Percentiles rank a stretch among this genome's conserved stretches.
Evolutionary conservation across 2,888 invertebrate genomes (phyloP).

Genomic region (Lasius fuliginosus): DNA sequence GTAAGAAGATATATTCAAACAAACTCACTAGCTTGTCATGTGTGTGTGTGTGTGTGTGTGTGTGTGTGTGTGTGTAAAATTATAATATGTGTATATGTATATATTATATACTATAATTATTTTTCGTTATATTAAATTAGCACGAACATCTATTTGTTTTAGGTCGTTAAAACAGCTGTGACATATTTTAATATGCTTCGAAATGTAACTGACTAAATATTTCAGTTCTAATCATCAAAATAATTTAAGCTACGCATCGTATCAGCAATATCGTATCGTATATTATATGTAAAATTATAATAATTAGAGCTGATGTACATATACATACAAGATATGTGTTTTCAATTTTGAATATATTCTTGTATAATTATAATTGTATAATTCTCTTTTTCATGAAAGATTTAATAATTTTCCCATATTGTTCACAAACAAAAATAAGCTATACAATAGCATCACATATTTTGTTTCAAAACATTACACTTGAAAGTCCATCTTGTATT

Average conservation of each 20-base stretch:
- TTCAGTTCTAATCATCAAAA: not conserved
- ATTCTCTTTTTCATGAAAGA: not conserved
- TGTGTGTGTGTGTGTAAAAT: too few relatives aligned
- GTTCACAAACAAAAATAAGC: not conserved
- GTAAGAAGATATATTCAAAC: constrained; percentile 55
- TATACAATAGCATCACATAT: too few relatives aligned
- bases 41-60: too few relatives aligned
- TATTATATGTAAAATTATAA: not conserved
- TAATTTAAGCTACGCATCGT: not conserved
- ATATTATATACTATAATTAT: too few relatives aligned
- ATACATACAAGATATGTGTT: not conserved
- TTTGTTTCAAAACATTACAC: too few relatives aligned
- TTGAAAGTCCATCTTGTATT: too few relatives aligned
- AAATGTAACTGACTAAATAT: not conserved
- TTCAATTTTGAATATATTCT: not conserved
- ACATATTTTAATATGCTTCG: constrained; percentile 35
- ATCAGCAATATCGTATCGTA: not conserved
- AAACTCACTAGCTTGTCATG: too few relatives aligned
- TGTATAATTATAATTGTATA: not conserved
- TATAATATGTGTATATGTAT: too few relatives aligned
- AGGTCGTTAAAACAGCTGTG: constrained; percentile 4
- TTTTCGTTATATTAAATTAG: not conserved
- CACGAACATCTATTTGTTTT: not conserved
- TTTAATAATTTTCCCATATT: not conserved
- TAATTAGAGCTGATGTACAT: not conserved